These are phyloP conservation scores for Elegia similella DNA, from an alignment of 2,888 invertebrate species.

Conservation along the genomic window DNA sequence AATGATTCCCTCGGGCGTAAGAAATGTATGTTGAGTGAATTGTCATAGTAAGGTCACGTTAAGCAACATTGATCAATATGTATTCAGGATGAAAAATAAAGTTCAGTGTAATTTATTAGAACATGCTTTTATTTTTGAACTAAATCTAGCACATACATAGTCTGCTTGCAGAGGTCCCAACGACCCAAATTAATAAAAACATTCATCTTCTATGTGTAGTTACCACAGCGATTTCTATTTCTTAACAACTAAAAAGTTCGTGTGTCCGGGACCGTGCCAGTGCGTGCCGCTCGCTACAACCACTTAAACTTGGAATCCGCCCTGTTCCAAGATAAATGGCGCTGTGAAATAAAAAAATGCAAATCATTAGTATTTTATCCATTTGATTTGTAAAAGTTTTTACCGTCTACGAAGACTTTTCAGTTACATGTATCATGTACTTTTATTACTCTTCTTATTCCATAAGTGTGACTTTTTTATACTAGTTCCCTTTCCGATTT, in stretches of 20 bases:
- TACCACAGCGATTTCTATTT: slow-evolving; percentile 7
- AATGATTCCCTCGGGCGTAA: slow-evolving; percentile 57
- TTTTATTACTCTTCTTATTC: too few species aligned
- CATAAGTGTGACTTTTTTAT: too few species aligned
- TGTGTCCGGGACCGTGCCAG: not conserved
- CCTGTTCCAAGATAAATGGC: slow-evolving; percentile 66
- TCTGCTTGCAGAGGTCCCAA: not conserved
- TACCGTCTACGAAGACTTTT: too few species aligned
- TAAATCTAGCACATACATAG: not conserved
- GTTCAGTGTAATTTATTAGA: slow-evolving; percentile 81
- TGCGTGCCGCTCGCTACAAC: not conserved
- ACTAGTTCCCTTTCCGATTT: too few species aligned
- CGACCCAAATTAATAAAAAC: not conserved
- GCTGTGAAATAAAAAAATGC: slow-evolving; percentile 45
- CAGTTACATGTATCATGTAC: too few species aligned
- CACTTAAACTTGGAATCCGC: slow-evolving; percentile 44
- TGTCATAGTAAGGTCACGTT: slow-evolving; percentile 62
- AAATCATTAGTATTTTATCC: too few species aligned
- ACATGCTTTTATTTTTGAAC: slow-evolving; percentile 36
- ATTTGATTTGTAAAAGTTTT: too few species aligned
- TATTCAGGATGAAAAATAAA: slow-evolving; percentile 80
- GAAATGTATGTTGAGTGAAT: slow-evolving; percentile 73
- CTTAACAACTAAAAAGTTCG: not conserved
- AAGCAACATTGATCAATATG: slow-evolving; percentile 70
- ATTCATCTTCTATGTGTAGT: not conserved